Evolutionary conservation across 1,140 invertebrate species (phyloP).

Genomic region (Pachyrhynchus sulphureomaculatus): DNA sequence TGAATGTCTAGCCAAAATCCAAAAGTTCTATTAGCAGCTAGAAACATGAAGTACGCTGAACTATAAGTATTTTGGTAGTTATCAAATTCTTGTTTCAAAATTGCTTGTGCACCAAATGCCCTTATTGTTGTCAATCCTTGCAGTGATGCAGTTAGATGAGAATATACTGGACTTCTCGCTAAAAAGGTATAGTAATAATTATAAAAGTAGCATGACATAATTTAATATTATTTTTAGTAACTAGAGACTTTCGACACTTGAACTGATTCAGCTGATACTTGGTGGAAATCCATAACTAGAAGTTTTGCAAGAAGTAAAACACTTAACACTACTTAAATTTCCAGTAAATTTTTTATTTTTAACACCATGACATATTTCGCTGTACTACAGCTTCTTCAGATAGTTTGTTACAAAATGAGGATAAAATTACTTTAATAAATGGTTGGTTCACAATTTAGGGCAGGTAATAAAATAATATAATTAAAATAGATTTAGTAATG

Average conservation of each 20-base stretch:
- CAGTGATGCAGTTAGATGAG: constrained; percentile 76
- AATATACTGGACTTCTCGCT: constrained; percentile 80
- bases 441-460: too few relatives aligned
- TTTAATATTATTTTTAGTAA: not conserved
- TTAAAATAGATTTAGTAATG: too few relatives aligned
- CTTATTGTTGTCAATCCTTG: constrained; percentile 81
- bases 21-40: constrained; percentile 64
- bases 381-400: too few relatives aligned
- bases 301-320: too few relatives aligned
- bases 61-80: constrained; percentile 59
- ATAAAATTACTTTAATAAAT: too few relatives aligned
- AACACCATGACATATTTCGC: too few relatives aligned
- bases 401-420: too few relatives aligned
- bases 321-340: too few relatives aligned
- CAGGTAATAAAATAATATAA: too few relatives aligned
- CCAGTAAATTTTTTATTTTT: too few relatives aligned
- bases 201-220: not conserved
- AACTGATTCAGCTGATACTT: too few relatives aligned
- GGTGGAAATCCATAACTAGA: too few relatives aligned
- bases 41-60: constrained; percentile 66
- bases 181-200: constrained; percentile 33
- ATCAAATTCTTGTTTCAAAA: constrained; percentile 73
- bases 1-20: constrained; percentile 65
- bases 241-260: not conserved
- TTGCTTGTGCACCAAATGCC: constrained; percentile 65